Percentiles rank a stretch among this genome's conserved stretches.
Evolutionary conservation across 2,888 invertebrate species (phyloP).

Genomic region (Tholera decimalis): DNA sequence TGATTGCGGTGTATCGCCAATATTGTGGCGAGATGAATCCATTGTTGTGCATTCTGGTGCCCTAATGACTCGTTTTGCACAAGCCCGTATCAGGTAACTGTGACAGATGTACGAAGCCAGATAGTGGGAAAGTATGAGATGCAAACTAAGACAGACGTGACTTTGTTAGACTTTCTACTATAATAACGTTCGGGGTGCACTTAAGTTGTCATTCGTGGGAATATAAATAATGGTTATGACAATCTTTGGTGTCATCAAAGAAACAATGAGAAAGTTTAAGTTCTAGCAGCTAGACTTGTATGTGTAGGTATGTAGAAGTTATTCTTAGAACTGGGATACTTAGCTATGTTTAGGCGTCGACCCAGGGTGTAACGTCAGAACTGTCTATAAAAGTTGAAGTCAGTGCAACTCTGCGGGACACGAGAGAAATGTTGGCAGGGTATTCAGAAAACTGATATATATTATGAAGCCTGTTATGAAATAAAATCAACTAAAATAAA

Average conservation of each 20-base stretch:
- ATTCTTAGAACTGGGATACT: conserved; percentile 14
- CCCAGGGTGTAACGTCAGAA: conserved; percentile 42
- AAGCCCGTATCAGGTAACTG: conserved; percentile 83
- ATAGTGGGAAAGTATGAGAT: conserved; percentile 85
- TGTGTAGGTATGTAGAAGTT: not conserved
- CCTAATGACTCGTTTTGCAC: conserved; percentile 84
- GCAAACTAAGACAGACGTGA: conserved; percentile 89
- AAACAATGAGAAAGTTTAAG: conserved; percentile 78
- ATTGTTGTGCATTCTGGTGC: conserved; percentile 78
- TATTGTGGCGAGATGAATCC: conserved; percentile 64
- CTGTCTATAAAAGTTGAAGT: conserved; percentile 34
- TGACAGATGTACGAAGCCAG: conserved; percentile 85
- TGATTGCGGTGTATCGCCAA: conserved; percentile 62
- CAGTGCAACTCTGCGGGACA: conserved; percentile 45
- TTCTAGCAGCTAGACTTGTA: conserved; percentile 46
- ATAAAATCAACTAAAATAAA: conserved; percentile 16
- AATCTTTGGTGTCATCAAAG: conserved; percentile 77
- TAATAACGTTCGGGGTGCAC: conserved; percentile 82
- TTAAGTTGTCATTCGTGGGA: conserved; percentile 89
- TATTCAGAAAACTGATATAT: conserved; percentile 30
- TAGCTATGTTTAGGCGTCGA: conserved; percentile 25
- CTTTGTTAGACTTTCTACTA: conserved; percentile 86
- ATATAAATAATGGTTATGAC: conserved; percentile 82
- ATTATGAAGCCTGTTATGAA: conserved; percentile 31
- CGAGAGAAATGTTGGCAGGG: conserved; percentile 37